Base-by-base conservation (phyloP, 2,113 vertebrate genomes). In the Erinaceus europaeus region DNA sequence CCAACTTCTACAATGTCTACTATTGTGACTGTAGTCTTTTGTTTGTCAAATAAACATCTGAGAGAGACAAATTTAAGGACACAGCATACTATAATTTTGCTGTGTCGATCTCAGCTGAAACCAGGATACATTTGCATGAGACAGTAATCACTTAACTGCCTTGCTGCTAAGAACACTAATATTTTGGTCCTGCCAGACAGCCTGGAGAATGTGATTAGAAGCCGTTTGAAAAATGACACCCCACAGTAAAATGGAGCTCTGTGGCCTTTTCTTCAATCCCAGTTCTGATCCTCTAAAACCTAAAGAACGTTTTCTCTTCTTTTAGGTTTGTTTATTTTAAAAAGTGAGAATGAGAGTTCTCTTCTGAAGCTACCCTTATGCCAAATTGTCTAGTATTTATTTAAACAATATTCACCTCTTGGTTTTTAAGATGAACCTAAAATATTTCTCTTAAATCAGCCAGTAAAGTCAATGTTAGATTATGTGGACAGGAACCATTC, bases 201-300 rank as follows among this genome's bases (percentile, higher is more conserved):
- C n/a, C 4, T 46, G 59, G 17, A 64, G 44, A 69, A 95, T 82
- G 92, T 95, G 91, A 96, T 95, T 86, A 91, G 90, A 34, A 86
- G 62, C 65, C 92, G 93, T 96, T 94, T 17, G 86, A 95, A 94
- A 96, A 96, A 90, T 82, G 82, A 94, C 88, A 93, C 92, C 85
- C 68, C 65, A 67, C n/a, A 48, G 65, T 69, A 80, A 95, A 29
- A 67, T 65, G 68, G 55, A 90, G 90, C 65, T 94, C 90, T 85
- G 57, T 64, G 53, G 44, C 42, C 42, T 71, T 38, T 57, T 82
- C 65, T 44, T 67, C 84, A 89, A 82, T 89, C 44, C 82, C 38
- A 71, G 25, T 84, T 71, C 72, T 94, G 92, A 95, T 86, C 93
- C 90, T 91, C 90, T 90, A 86, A 80, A 84, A 71, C 61, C 74